Percentiles rank a stretch among this genome's conserved stretches.
Evolutionary conservation across 2,797 vertebrate genomes (phyloP).

Genomic region (Sebastes kiyomatsui): DNA sequence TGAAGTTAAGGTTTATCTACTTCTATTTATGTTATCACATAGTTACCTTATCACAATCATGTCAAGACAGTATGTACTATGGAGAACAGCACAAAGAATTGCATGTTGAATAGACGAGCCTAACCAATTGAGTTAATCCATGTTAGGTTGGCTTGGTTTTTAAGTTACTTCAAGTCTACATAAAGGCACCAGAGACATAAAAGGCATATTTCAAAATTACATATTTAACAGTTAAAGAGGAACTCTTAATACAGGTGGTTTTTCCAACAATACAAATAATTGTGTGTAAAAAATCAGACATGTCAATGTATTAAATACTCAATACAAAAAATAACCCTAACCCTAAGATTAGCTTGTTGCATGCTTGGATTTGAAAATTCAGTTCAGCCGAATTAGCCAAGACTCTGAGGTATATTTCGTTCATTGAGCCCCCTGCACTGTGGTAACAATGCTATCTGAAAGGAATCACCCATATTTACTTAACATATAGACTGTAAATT

Average conservation of each 20-base stretch:
- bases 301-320: too few relatives aligned
- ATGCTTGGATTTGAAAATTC: not conserved
- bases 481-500: too few relatives aligned
- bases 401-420: not conserved
- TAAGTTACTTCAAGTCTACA: not conserved
- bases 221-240: not conserved
- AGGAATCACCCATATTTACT: too few relatives aligned
- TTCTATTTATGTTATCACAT: not conserved
- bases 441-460: too few relatives aligned
- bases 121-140: not conserved
- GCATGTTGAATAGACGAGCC: not conserved
- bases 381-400: not conserved
- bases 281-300: not conserved
- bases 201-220: not conserved
- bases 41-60: not conserved
- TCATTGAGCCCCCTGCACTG: not conserved
- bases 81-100: not conserved
- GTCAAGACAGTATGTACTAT: not conserved
- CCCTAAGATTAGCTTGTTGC: not conserved
- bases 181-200: not conserved
- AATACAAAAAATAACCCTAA: too few relatives aligned
- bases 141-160: not conserved
- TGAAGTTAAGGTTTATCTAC: not conserved
- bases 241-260: not conserved
- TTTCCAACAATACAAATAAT: not conserved